Evolutionary conservation across 2,113 vertebrate genomes (phyloP), one percentile per base, ranked within the genome.

Genomic region (Mola mola): DNA sequence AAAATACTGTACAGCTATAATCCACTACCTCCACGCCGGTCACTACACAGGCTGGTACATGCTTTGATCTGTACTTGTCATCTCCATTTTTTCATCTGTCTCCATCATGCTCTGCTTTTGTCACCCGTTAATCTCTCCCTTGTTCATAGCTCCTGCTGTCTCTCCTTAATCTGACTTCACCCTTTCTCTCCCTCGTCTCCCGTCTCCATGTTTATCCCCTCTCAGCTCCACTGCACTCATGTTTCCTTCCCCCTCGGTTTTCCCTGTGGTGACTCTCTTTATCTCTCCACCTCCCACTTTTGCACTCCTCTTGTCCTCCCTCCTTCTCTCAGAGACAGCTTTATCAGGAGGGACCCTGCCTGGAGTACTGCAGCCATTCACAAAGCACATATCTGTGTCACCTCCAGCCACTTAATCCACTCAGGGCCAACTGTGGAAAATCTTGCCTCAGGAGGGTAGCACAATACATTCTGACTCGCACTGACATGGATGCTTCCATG

Each of bases 131-230:
- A 63, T 59, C 63, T 48, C 50, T 24, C 25, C 29, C 34, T 67
- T 50, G 37, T 42, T 62, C 31, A 24, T 55, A 44, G 42, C 42
- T 53, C 41, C 31, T 44, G 36, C 40, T 51, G 15, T 34, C 19
- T 53, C 21, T 22, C 37, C 52, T 46, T 61, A 31, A 16, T 71
- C 28, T 51, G 24, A 57, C 38, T 46, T 55, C 0, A 1, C 43
- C 36, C 12, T n/a, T n/a, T n/a, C n/a, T n/a, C n/a, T n/a, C n/a
- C n/a, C 24, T n/a, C 3, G 17, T 58, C 37, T 57, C 48, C 10
- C 29, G 19, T 41, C 19, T 44, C 36, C 61, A 68, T 69, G 66
- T 71, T 79, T 75, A 75, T 82, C 66, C 69, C 34, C 47, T 72
- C 55, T 67, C 38, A 48, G 47, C 52, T 61, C 21, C 25, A 6